Percentiles rank a stretch among this genome's conserved stretches.
Conservation (phyloP, 2,888 invertebrate species). For the Amphipoea oculea region DNA sequence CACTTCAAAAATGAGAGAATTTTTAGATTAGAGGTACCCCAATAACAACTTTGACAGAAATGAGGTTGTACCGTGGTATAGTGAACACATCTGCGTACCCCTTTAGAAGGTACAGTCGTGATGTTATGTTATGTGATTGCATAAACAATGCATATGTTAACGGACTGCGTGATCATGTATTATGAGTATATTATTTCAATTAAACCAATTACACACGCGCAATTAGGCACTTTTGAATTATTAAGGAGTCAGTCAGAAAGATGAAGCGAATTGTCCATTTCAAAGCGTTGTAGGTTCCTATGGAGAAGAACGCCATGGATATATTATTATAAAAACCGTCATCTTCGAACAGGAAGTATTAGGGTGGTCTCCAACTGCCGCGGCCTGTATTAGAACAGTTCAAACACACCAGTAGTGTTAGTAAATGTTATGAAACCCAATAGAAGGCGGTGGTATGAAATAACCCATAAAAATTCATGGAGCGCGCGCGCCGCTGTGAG, state of each 20-base stretch:
- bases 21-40: too few species aligned
- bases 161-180: too few species aligned
- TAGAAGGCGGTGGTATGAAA: constrained; percentile 68
- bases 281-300: not conserved
- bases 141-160: too few species aligned
- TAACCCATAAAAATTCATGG: constrained; percentile 79
- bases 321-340: not conserved
- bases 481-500: constrained; percentile 68
- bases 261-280: not conserved
- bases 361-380: constrained; percentile 8
- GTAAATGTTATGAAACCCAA: constrained; percentile 67
- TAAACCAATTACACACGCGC: too few species aligned
- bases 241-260: not conserved
- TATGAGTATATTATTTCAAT: too few species aligned
- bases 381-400: constrained; percentile 23
- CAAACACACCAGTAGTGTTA: constrained; percentile 44
- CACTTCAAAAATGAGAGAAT: too few species aligned
- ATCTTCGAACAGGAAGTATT: constrained; percentile 23
- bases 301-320: not conserved
- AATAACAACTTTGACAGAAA: too few species aligned
- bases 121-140: too few species aligned
- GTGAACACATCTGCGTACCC: too few species aligned
- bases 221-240: too few species aligned
- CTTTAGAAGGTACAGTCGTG: too few species aligned
- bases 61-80: too few species aligned